Conservation (phyloP, 2,888 invertebrate species). For the Stenolophus ochropezus region DNA sequence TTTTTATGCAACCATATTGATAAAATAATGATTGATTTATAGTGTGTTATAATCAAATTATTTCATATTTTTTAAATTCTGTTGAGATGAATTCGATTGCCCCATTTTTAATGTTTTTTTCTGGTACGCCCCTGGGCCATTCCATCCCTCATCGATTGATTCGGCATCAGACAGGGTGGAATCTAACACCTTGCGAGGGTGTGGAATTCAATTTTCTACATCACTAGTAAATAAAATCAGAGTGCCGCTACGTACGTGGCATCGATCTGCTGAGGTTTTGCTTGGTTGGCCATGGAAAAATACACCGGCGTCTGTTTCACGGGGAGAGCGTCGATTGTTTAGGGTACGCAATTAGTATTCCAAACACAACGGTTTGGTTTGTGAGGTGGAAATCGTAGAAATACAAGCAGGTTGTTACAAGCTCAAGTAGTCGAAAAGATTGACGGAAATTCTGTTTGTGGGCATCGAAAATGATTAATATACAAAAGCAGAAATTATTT, state of each 20-base stretch:
- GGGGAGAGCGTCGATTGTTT: background rate
- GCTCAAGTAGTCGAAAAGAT: no score
- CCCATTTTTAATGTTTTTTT: no score
- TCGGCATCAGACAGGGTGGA: slow-evolving; percentile 67
- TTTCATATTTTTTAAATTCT: no score
- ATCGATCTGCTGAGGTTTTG: slow-evolving; percentile 45
- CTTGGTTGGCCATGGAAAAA: slow-evolving; percentile 27
- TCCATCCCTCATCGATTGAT: slow-evolving; percentile 67
- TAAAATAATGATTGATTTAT: no score
- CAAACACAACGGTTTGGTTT: background rate
- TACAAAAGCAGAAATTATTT: no score
- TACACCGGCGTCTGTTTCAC: background rate
- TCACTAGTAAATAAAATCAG: slow-evolving; percentile 74
- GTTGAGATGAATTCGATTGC: no score
- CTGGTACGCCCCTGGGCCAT: slow-evolving; percentile 58
- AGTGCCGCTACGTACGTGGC: slow-evolving; percentile 67
- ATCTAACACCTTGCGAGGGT: slow-evolving; percentile 70
- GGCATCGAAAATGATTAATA: no score
- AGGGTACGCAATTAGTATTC: slow-evolving; percentile 27
- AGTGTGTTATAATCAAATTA: no score
- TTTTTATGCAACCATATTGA: no score
- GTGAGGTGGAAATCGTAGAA: background rate
- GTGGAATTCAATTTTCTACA: slow-evolving; percentile 74
- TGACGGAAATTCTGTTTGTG: no score
- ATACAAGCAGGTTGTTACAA: background rate